Percentiles rank a stretch among this genome's conserved stretches.
phyloP scores from a whole-genome alignment of 2,888 invertebrate genomes.

The Nowickia ferox region DNA sequence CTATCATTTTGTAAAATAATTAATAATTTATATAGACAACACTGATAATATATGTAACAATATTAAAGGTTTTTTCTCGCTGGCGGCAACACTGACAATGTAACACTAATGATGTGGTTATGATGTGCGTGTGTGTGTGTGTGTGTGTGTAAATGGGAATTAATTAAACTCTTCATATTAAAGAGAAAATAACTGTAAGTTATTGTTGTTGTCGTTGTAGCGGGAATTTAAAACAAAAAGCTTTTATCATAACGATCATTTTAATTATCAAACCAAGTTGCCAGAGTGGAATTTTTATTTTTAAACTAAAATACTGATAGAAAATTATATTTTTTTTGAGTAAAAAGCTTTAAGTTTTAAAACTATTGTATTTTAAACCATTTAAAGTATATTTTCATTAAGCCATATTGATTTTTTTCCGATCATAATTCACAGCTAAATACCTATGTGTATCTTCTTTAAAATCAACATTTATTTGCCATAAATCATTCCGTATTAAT shows the following conservation, averaged over 20 bases:
- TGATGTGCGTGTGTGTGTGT: neutral
- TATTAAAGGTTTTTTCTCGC: too few species aligned
- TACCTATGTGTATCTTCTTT: neutral
- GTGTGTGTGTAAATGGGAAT: constrained; percentile 9
- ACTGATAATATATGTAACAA: too few species aligned
- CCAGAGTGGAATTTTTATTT: constrained; percentile 9
- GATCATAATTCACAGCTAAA: too few species aligned
- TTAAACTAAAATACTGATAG: constrained; percentile 3
- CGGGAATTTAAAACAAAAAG: constrained; percentile 34
- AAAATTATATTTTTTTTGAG: constrained; percentile 11
- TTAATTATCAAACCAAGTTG: constrained; percentile 23
- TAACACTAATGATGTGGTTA: neutral
- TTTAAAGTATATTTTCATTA: neutral
- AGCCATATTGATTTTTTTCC: neutral
- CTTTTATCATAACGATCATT: constrained; percentile 57
- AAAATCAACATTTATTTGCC: constrained; percentile 17
- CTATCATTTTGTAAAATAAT: too few species aligned
- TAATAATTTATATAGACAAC: too few species aligned
- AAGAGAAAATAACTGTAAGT: constrained; percentile 45
- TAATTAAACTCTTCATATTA: constrained; percentile 24
- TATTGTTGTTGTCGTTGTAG: constrained; percentile 13
- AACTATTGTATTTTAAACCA: neutral
- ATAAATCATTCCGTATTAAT: constrained; percentile 17
- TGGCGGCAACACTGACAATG: too few species aligned
- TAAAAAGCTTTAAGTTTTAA: neutral